Evolutionary conservation across 1,140 invertebrate species (phyloP).

Genomic region (Melipona quadrifasciata): DNA sequence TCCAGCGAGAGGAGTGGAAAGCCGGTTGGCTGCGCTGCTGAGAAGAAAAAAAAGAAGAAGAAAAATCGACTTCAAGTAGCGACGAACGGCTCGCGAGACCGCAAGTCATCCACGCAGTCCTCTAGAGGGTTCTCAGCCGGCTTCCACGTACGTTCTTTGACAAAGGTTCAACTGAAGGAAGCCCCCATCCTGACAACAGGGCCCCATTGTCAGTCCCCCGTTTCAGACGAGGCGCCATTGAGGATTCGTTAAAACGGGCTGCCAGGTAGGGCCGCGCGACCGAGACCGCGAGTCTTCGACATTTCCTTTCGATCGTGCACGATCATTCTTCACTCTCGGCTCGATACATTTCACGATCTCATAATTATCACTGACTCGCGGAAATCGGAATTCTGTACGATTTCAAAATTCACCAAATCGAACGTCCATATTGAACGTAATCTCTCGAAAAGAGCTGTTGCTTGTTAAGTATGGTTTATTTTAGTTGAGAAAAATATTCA

Average conservation of each 20-base stretch:
- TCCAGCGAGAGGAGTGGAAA: conserved; percentile 51
- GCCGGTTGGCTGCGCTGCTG: conserved; percentile 15
- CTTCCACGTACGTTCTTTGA: conserved; percentile 68
- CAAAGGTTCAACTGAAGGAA: conserved; percentile 72
- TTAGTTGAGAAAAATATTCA: background rate
- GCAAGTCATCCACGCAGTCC: conserved; percentile 75
- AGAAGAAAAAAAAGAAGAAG: conserved; percentile 6
- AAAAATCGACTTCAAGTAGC: conserved; percentile 75
- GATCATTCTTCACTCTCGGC: conserved; percentile 40
- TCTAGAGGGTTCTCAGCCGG: conserved; percentile 63
- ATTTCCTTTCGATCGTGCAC: conserved; percentile 60
- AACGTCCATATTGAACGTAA: background rate
- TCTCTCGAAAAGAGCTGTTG: background rate
- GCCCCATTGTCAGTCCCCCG: conserved; percentile 69
- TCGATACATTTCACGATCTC: conserved; percentile 13
- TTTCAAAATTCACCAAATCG: background rate
- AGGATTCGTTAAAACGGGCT: conserved; percentile 63
- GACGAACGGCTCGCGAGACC: conserved; percentile 68
- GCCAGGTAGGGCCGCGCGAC: conserved; percentile 58
- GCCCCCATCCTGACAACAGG: conserved; percentile 70
- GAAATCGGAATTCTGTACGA: background rate
- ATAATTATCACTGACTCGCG: conserved; percentile 6
- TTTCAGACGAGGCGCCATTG: conserved; percentile 64
- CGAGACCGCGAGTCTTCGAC: conserved; percentile 54
- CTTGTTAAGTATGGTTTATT: background rate